Percentiles rank a stretch among this genome's conserved stretches.
These are phyloP conservation scores for Rhabdomys pumilio DNA, from an alignment of 2,797 vertebrate genomes.

Conservation along the genomic window DNA sequence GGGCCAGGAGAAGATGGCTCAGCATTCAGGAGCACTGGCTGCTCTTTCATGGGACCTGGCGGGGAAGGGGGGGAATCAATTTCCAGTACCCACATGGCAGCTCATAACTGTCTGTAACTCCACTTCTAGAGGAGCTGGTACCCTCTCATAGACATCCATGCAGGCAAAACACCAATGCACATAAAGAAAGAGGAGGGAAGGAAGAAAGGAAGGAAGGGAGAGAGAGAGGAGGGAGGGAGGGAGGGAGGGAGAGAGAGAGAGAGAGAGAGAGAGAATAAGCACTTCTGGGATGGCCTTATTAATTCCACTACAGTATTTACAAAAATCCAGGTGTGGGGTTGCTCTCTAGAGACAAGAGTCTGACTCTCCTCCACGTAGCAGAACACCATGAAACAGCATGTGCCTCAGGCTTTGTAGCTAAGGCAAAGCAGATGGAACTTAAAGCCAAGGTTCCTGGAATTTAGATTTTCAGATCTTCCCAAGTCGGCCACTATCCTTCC, in stretches of 20 bases:
- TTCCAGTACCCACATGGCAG: not conserved
- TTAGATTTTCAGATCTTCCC: not conserved
- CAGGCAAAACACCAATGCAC: not conserved
- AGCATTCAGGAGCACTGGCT: not conserved
- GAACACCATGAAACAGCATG: not conserved
- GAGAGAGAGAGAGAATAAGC: too few relatives aligned
- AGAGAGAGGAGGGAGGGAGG: rapidly evolving
- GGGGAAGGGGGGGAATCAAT: too few relatives aligned
- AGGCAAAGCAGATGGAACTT: not conserved
- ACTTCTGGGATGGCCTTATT: not conserved
- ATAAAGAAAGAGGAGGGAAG: not conserved
- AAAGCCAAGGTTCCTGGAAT: not conserved
- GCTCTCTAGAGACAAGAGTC: not conserved
- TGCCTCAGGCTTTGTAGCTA: not conserved
- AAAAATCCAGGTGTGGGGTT: not conserved
- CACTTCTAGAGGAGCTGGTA: not conserved
- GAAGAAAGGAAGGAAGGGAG: too few relatives aligned
- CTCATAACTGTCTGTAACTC: not conserved
- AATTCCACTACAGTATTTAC: not conserved
- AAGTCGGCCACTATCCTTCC: too few relatives aligned
- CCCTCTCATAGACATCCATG: not conserved
- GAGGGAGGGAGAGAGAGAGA: too few relatives aligned
- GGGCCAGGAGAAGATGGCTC: not conserved
- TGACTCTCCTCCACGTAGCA: not conserved
- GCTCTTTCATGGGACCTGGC: not conserved